Evolutionary conservation across 2,797 vertebrate genomes (phyloP), one percentile per base, ranked within the genome.

Genomic region (Dipus sagitta): DNA sequence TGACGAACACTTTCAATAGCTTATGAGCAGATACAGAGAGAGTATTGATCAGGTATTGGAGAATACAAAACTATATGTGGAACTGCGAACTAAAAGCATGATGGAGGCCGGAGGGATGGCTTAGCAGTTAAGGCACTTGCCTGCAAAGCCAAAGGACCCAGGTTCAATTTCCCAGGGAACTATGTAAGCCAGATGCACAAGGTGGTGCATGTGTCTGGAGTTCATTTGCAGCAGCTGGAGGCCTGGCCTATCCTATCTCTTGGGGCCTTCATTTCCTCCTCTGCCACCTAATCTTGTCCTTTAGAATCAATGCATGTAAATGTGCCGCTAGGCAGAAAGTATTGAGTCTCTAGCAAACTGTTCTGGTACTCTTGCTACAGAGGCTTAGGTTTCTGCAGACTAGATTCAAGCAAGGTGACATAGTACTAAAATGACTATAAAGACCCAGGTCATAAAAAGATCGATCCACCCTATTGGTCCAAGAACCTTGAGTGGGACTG

Each of bases 11-110:
- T 77, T 60, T 65, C 58, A 81, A 15, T 23, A 71, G 82, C n/a
- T 74, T 77, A 34, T 15, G 68, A 60, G 0, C 13, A 78, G 70
- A 87, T 60, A 85, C 6, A 70, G 14, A 70, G 77, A 67, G 70
- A 82, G n/a, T 82, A 88, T 86, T 65, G 90, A 68, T 78, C 75
- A 95, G 20, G 17, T 85, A 68, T 2, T 78, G 17, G 13, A 70
- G 15, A 26, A 83, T 71, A 8, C 32, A 68, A 88, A 94, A 30
- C 64, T n/a, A 32, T 28, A 64, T 88, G 4, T 54, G 38, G 65
- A 81, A 71, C 28, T 26, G 18, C 65, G 86, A 91, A 65, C 5
- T 3, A 20, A 75, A 21, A 72, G 7, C 52, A 32, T 26, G 38
- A 81, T 60, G 60, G 47, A 47, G 47, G 47, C 8, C 11, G 47